A percentile compares a stretch with the other conserved stretches of the same genome.
These are phyloP conservation scores for Venusia cambrica DNA, from an alignment of 2,888 invertebrate species.

Conservation along the genomic window DNA sequence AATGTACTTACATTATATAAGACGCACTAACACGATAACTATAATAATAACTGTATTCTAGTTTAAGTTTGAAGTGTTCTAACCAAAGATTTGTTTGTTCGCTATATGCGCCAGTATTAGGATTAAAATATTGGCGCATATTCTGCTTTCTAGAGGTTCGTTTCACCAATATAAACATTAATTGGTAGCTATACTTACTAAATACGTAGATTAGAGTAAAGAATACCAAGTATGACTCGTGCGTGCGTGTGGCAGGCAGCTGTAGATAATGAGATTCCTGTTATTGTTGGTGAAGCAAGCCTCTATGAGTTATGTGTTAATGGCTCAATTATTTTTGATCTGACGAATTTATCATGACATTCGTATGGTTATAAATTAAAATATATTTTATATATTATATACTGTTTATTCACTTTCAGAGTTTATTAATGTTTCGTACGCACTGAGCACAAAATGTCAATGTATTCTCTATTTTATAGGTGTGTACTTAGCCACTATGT, in stretches of 20 bases:
- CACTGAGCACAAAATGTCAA: conserved; percentile 16
- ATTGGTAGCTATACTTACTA: no score
- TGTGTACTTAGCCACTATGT: no score
- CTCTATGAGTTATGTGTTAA: conserved; percentile 2
- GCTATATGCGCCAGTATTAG: conserved; percentile 4
- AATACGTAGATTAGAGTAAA: no score
- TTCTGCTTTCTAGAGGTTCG: neutral
- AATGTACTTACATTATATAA: conserved; percentile 22
- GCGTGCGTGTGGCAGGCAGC: no score
- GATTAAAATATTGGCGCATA: conserved; percentile 1
- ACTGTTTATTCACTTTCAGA: conserved; percentile 6
- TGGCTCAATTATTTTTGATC: conserved; percentile 29
- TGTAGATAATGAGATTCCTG: no score
- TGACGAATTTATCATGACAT: conserved; percentile 31
- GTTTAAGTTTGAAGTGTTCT: conserved; percentile 17
- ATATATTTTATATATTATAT: conserved; percentile 11
- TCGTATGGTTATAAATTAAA: conserved; percentile 18
- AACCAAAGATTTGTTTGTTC: conserved; percentile 27
- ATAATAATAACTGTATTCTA: conserved; percentile 3
- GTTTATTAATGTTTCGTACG: conserved; percentile 9
- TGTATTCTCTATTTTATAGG: conserved; percentile 16
- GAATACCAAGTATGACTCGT: no score
- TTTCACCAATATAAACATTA: neutral
- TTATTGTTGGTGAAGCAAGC: neutral
- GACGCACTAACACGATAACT: neutral